phyloP scores from a whole-genome alignment of 2,797 vertebrate species.

The Carduelis carduelis region DNA sequence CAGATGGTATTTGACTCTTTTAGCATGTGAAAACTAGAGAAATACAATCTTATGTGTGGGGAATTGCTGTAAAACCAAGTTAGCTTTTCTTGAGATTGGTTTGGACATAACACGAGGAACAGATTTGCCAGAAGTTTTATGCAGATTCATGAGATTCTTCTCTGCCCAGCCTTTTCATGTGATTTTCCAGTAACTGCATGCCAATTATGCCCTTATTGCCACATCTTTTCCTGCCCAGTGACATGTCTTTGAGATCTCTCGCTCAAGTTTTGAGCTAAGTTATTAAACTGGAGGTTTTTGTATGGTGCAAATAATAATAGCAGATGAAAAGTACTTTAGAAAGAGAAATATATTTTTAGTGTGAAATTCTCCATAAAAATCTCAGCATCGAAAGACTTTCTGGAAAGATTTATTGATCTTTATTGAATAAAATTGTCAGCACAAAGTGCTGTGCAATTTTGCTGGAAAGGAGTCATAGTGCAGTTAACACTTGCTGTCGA shows the following conservation, averaged over 20 bases:
- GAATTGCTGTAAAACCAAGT: neutral
- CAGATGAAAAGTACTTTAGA: neutral
- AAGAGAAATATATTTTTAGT: neutral
- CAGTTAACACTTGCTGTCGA: neutral
- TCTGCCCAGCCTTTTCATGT: neutral
- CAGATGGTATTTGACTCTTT: neutral
- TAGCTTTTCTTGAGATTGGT: neutral
- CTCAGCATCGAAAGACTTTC: neutral
- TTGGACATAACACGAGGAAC: neutral
- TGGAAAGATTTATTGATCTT: neutral
- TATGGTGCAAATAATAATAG: neutral
- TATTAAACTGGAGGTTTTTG: neutral
- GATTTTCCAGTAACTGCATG: neutral
- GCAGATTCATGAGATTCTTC: neutral
- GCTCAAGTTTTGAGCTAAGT: neutral
- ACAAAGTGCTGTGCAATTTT: neutral
- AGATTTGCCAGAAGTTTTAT: neutral
- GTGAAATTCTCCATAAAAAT: neutral
- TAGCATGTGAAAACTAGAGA: neutral
- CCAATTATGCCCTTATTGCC: neutral
- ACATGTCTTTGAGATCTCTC: neutral
- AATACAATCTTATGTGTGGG: neutral
- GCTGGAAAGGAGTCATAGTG: neutral
- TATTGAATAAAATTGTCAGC: neutral
- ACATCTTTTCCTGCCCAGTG: neutral